Evolutionary conservation across 1,140 invertebrate genomes (phyloP), one percentile per base, ranked within the genome.

Genomic region (Caenorhabditis brenneri): DNA sequence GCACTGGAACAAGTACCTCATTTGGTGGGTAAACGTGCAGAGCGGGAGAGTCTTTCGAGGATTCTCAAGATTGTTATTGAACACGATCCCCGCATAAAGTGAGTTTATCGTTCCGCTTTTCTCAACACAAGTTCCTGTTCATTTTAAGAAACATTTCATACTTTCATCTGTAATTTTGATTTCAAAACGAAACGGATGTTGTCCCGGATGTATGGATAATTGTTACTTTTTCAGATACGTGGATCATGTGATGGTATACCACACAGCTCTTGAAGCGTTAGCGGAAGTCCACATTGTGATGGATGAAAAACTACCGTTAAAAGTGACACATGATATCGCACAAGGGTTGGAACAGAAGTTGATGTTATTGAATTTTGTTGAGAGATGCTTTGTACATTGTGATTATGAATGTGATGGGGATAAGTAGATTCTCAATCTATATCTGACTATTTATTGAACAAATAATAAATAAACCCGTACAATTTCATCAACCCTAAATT

Each of bases 301-400:
- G 65, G 86, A 87, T 53, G 65, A 86, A 31, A 82, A 87, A 79
- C 91, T 92, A 89, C 86, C 88, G 0, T 60, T 92, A 53, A 84
- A 87, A 42, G 88, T 91, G 53, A 91, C 91, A 0, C 92, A 92
- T 81, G 86, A 88, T 24, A 87, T 92, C 15, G 91, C 92, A 84
- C 87, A 89, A 78, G 91, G 91, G 83, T 80, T 92, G 27, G 90
- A 91, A 83, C 53, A 81, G 79, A 91, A 91, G 83, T 80, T 92
- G 27, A 90, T 91, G 84, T 49, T 82, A 31, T 83, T 92, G 24
- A 84, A 87, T 19, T 88, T 91, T 69, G 91, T 92, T 10, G 91
- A 92, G 69, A 85, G 91, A 85, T 89, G 91, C 4, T 92, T 92
- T 86, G 92, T 92, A 10, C 91, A 92, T 81, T 80, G 91, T 15